Base-by-base conservation (phyloP, 2,888 invertebrate species). In the Drosophila antonietae region DNA sequence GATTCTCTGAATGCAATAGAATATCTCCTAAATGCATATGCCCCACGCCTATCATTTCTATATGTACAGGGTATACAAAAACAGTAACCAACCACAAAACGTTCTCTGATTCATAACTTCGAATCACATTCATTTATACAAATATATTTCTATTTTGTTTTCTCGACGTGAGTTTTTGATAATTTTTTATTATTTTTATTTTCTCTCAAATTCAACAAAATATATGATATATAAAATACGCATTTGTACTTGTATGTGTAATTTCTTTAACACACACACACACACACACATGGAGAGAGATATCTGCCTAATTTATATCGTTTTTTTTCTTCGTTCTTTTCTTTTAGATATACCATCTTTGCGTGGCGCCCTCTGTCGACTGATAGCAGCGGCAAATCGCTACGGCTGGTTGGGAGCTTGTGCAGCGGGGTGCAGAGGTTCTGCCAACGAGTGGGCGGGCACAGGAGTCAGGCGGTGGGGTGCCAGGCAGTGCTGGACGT, bases 61-160 rank as follows among this genome's bases (percentile, higher is more conserved):
- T 35, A 15, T 6, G 0, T 49, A 33, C 43, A 69, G 37, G 43
- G 53, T 39, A 55, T 33, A 23, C 28, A 31, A 47, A 14, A 47
- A 33, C 31, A 51, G 33, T 43, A 55, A 62, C 28, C 23, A 51
- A 75, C 75, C 80, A 71, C 79, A 81, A 57, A 79, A 57, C 58
- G 51, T 70, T 72, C 72, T 71, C 65, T 72, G 81, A 78, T 69
- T 81, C 83, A 83, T 70, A 73, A 81, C 67, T 81, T 73, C 58
- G 63, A 62, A 66, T 71, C 58, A 60, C 20, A 63, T 65, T 66
- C 52, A 65, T 53, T 39, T 31, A 15, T 31, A 8, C 1, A 20
- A 2, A 8, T 14, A 14, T 52, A 28, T 39, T 49, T 35, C 41
- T 18, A 66, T 53, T 49, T 47, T 33, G 60, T 60, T 41, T 60